Percentiles rank a stretch among this genome's conserved stretches.
phyloP scores from a whole-genome alignment of 2,888 invertebrate species.

The Polia nebulosa region DNA sequence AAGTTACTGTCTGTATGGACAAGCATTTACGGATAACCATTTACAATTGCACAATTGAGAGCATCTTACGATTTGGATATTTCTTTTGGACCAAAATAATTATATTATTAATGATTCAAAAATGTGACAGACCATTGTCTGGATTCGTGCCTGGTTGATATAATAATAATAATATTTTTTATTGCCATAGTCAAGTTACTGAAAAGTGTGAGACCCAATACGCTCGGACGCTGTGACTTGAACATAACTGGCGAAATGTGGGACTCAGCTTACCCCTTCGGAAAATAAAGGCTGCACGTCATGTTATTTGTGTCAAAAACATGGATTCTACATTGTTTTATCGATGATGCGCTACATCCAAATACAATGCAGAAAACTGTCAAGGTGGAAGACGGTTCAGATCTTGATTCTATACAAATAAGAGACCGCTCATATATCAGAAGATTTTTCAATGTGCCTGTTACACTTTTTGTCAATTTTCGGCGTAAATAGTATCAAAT shows the following conservation, averaged over 20 bases:
- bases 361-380: neutral
- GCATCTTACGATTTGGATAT: neutral
- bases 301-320: neutral
- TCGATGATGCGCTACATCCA: neutral
- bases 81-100: too few relatives aligned
- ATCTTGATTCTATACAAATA: too few relatives aligned
- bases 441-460: too few relatives aligned
- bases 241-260: neutral
- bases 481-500: neutral
- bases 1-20: neutral
- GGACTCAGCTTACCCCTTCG: neutral
- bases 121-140: neutral
- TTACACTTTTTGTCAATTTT: neutral
- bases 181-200: too few relatives aligned
- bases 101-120: neutral
- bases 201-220: too few relatives aligned
- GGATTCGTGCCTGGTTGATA: neutral
- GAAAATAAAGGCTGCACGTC: neutral
- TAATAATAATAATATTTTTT: too few relatives aligned
- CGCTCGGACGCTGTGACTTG: neutral
- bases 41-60: neutral
- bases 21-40: neutral
- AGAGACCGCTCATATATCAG: too few relatives aligned
- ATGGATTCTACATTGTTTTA: neutral
- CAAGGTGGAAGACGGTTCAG: neutral